Evolutionary conservation across 2,113 vertebrate species (phyloP), one percentile per base, ranked within the genome.

Genomic region (Serilophus lunatus): DNA sequence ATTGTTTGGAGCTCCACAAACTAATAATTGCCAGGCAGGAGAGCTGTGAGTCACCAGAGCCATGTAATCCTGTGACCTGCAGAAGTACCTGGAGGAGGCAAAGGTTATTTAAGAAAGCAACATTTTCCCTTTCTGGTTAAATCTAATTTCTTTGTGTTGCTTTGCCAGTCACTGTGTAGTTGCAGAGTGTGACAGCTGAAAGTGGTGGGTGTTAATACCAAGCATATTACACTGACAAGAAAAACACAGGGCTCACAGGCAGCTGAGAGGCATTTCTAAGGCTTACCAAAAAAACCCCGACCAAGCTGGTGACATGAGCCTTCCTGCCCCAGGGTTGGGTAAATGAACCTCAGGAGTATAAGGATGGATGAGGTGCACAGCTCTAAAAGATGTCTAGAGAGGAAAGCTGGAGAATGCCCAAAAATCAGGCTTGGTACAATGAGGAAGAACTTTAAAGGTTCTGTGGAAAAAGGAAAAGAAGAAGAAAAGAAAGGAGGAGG

Each of bases 161-260:
- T 40, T 59, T 72, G 49, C 61, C 86, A 69, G 78, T 86, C 84
- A 35, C 16, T 10, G 77, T 45, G 56, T 4, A 17, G 80, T 82
- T 86, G 79, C 93, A n/a, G 81, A 77, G 71, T 66, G 92, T 93
- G 95, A 92, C 85, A 94, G 7, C 59, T 29, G 7, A 38, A 93
- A 95, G 95, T 71, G 79, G 82, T 70, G 49, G 94, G 95, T 95
- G 95, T 88, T 86, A 68, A 90, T 68, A 86, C 82, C 53, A n/a
- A 94, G 94, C 90, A 83, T 71, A 88, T 96, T 75, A 83, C 81
- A 33, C 50, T 83, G 94, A 95, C 92, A 92, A 93, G 93, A 82
- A 95, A 96, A 97, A 96, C 82, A 90, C 66, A 25, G 82, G 88
- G 82, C 87, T 95, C 54, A 2, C 49, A 79, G 93, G 22, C 63